These are phyloP conservation scores for Steinernema carpocapsae DNA, from an alignment of 2,888 invertebrate species.

Conservation along the genomic window DNA sequence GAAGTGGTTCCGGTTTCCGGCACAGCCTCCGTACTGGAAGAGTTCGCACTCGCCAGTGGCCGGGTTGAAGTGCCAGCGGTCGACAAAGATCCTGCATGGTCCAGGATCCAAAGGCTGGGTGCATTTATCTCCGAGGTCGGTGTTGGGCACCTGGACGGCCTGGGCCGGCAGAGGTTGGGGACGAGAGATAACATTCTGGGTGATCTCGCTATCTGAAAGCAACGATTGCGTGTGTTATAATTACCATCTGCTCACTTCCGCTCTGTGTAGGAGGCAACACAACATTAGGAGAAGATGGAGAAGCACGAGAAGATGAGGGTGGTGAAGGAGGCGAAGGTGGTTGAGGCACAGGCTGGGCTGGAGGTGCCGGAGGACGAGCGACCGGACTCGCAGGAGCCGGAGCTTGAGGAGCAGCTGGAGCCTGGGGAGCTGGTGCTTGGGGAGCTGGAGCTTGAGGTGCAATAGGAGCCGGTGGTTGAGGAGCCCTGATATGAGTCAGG, in stretches of 20 bases:
- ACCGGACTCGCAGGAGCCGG: slow-evolving; percentile 40
- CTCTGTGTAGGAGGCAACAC: not conserved
- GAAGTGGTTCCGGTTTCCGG: slow-evolving; percentile 68
- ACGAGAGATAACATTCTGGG: slow-evolving; percentile 3
- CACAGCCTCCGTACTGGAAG: slow-evolving; percentile 68
- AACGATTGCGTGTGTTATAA: slow-evolving; percentile 6
- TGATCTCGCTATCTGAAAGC: slow-evolving; percentile 35
- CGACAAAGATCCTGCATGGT: slow-evolving; percentile 64
- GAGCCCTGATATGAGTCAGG: not conserved
- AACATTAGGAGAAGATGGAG: slow-evolving; percentile 34
- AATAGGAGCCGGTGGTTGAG: not conserved
- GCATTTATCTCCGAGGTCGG: slow-evolving; percentile 64
- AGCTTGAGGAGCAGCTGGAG: slow-evolving; percentile 41
- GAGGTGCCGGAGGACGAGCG: slow-evolving; percentile 28
- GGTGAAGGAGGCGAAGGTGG: slow-evolving; percentile 21
- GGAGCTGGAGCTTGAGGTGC: not conserved
- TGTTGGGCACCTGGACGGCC: slow-evolving; percentile 9
- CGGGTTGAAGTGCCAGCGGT: slow-evolving; percentile 67
- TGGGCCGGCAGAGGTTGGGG: not conserved
- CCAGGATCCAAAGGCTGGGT: slow-evolving; percentile 67
- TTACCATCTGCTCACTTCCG: slow-evolving; percentile 1
- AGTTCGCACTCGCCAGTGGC: slow-evolving; percentile 62
- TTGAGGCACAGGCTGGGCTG: slow-evolving; percentile 15
- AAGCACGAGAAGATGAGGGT: slow-evolving; percentile 35
- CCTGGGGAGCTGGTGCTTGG: slow-evolving; percentile 44